Base-by-base conservation (phyloP, 2,113 vertebrate genomes). In the Hemiscyllium ocellatum region DNA sequence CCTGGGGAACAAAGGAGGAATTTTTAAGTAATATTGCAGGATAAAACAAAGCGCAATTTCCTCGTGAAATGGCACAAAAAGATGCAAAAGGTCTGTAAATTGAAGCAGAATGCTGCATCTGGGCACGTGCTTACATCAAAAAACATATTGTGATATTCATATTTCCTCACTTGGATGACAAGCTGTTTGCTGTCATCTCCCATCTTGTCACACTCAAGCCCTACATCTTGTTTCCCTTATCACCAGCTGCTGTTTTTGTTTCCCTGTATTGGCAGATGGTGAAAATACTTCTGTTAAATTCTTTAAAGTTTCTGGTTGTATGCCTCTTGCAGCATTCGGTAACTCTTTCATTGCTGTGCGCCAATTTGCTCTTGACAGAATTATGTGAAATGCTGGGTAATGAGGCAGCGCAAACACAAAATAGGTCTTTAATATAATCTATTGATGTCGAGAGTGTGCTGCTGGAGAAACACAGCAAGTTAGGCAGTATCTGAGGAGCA, bases 131-230 rank as follows among this genome's bases (percentile, higher is more conserved):
- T 98, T 97, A 98, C 98, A 98, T 96, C 97, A 97, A 97, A 98
- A 96, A 97, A 97, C 96, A 96, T 97, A 97, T 97, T 97, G 98
- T 97, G 97, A 96, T 96, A 97, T 97, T 97, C 97, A 97, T 97
- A 97, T 97, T 97, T 98, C 97, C 97, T 97, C 97, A 97, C 97
- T 97, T 97, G 97, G 97, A 97, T 97, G 97, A 98, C 98, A 99
- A 99, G 98, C 98, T 99, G 98, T 98, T 99, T 98, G 97, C 98
- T 99, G 99, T 99, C 99, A 98, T 98, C 98, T 98, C 97, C 98
- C 98, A 99, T 99, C 98, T 98, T 98, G 98, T 99, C 99, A 98
- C 97, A 98, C 97, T 98, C 96, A 97, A 97, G 98, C 97, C 98
- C 98, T 98, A 98, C 98, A 98, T 98, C 98, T 98, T 98, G 98